phyloP scores from a whole-genome alignment of 2,888 invertebrate genomes.

The Rapana venosa region DNA sequence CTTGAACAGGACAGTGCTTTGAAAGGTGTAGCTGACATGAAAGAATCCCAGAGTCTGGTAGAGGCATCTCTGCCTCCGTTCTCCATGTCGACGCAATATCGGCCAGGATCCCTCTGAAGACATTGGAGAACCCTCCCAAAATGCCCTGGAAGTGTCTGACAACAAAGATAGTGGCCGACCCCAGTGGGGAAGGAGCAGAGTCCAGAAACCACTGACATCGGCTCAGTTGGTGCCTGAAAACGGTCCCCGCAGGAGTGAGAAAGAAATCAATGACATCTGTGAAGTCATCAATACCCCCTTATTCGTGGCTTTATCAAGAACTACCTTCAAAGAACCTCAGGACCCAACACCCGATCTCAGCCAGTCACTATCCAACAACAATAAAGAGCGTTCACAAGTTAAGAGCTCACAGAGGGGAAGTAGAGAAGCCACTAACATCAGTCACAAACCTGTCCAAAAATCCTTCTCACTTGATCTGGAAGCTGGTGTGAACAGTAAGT shows the following conservation, averaged over 20 bases:
- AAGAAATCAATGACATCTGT: conserved; percentile 65
- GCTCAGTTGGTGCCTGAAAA: conserved; percentile 12
- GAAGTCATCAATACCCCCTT: conserved; percentile 63
- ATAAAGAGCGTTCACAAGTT: too few species aligned
- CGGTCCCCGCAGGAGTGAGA: conserved; percentile 49
- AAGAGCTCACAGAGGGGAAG: neutral
- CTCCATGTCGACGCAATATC: conserved; percentile 10
- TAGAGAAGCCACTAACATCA: neutral
- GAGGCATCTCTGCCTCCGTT: conserved; percentile 43
- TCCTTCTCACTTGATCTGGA: conserved; percentile 31
- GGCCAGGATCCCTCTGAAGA: conserved; percentile 22
- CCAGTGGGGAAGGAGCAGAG: conserved; percentile 57
- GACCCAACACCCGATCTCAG: neutral
- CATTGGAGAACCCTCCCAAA: neutral
- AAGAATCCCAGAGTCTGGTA: conserved; percentile 48
- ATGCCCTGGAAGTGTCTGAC: conserved; percentile 16
- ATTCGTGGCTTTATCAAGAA: conserved; percentile 65
- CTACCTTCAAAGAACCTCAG: conserved; percentile 56
- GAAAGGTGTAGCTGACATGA: neutral
- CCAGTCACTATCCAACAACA: neutral
- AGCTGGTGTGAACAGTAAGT: neutral
- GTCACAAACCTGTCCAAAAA: neutral
- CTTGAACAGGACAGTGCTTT: too few species aligned
- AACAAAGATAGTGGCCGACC: conserved; percentile 62
- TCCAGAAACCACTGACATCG: neutral